A percentile compares a stretch with the other conserved stretches of the same genome.
Conservation (phyloP, 2,888 invertebrate species). For the Caenorhabditis sinica region DNA sequence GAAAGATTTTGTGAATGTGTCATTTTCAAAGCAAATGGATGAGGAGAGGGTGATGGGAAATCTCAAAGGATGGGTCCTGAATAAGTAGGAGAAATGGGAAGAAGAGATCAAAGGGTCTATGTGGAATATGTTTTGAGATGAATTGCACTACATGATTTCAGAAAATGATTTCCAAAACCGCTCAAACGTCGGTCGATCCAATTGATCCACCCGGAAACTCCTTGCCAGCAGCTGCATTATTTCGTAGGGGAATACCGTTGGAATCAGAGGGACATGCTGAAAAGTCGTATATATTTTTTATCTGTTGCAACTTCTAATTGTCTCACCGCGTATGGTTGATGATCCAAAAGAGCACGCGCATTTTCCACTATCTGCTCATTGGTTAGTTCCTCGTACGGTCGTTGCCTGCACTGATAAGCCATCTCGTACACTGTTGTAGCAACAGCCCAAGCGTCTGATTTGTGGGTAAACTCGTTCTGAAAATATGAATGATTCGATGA, state of each 20-base stretch:
- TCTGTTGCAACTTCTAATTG: background rate
- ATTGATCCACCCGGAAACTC: constrained; percentile 67
- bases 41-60: background rate
- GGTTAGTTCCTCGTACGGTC: constrained; percentile 89
- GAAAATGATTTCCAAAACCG: constrained; percentile 47
- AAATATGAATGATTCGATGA: constrained; percentile 72
- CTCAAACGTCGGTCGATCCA: constrained; percentile 65
- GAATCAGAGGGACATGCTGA: constrained; percentile 57
- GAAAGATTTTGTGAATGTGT: constrained; percentile 10
- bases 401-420: constrained; percentile 89
- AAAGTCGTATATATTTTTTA: constrained; percentile 14
- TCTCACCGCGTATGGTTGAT: constrained; percentile 67
- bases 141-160: background rate
- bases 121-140: constrained; percentile 37
- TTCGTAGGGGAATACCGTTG: constrained; percentile 55
- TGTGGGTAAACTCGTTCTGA: constrained; percentile 91
- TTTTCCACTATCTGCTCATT: constrained; percentile 91
- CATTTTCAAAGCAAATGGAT: constrained; percentile 9
- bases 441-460: constrained; percentile 95
- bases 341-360: constrained; percentile 84
- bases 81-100: constrained; percentile 51
- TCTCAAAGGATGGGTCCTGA: constrained; percentile 45
- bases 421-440: constrained; percentile 93
- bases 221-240: constrained; percentile 47
- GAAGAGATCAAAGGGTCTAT: constrained; percentile 42